Conservation (phyloP, 2,797 vertebrate species). For the Rhincodon typus region DNA sequence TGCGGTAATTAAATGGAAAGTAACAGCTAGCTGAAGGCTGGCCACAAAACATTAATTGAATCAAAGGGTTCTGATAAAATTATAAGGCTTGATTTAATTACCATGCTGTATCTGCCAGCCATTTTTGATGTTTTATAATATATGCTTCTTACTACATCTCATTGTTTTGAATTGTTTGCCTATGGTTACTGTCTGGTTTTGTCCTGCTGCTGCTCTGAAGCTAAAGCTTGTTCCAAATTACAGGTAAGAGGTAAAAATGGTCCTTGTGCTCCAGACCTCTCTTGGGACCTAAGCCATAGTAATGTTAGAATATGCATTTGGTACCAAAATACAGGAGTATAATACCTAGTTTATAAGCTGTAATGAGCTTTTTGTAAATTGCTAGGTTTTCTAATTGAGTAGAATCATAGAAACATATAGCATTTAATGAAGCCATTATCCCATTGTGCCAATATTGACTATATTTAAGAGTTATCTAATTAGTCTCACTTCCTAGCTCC, state of each 20-base stretch:
- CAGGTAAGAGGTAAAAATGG: background rate
- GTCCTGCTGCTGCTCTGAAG: background rate
- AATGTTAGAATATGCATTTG: background rate
- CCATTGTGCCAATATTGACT: background rate
- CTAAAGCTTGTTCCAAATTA: background rate
- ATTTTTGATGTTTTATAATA: slow-evolving; percentile 17
- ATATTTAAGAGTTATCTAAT: background rate
- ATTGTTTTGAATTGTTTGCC: background rate
- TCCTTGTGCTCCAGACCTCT: background rate
- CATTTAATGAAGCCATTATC: background rate
- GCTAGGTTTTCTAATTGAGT: background rate
- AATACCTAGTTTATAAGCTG: background rate
- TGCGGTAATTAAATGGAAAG: slow-evolving; percentile 10
- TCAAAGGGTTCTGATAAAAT: background rate
- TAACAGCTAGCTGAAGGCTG: background rate
- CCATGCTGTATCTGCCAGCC: background rate
- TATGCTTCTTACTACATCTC: background rate
- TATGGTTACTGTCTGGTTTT: background rate
- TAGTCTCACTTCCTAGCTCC: background rate
- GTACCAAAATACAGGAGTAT: background rate
- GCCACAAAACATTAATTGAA: background rate
- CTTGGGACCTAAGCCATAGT: background rate
- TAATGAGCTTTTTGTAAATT: background rate
- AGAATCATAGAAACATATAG: background rate
- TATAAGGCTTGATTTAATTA: slow-evolving; percentile 13